Evolutionary conservation across 1,140 invertebrate genomes (phyloP).

Genomic region (Drosophila nebulosa): DNA sequence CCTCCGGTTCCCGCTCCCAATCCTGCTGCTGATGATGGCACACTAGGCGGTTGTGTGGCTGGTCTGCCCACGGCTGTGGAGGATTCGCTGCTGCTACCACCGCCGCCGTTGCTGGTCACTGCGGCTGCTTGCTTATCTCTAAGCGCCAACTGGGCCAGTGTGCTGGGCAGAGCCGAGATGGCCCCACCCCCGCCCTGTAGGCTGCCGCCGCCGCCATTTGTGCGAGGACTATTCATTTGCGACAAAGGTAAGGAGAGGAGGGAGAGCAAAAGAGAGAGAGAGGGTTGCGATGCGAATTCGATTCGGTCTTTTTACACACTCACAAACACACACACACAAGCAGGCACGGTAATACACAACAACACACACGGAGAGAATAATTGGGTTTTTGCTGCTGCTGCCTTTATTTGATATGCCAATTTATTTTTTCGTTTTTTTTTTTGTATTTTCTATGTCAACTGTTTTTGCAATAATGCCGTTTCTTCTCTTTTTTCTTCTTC

Average conservation of each 20-base stretch:
- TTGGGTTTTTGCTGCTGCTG: not conserved
- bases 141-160: constrained; percentile 72
- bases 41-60: constrained; percentile 68
- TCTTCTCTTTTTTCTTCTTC: constrained; percentile 29
- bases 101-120: constrained; percentile 27
- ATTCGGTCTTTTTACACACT: not conserved
- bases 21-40: constrained; percentile 45
- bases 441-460: constrained; percentile 24
- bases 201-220: constrained; percentile 59
- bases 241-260: not conserved
- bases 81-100: constrained; percentile 52
- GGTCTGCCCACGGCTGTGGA: constrained; percentile 49
- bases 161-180: constrained; percentile 75
- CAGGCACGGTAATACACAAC: not conserved
- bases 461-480: constrained; percentile 37
- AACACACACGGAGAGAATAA: not conserved
- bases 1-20: constrained; percentile 47
- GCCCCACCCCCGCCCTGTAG: constrained; percentile 51
- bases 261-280: not conserved
- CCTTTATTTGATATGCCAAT: not conserved
- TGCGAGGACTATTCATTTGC: constrained; percentile 78
- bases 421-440: constrained; percentile 35
- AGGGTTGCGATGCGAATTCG: not conserved
- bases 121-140: constrained; percentile 73
- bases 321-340: not conserved